Evolutionary conservation across 1,140 invertebrate species (phyloP).

Genomic region (Eurytemora carolleeae): DNA sequence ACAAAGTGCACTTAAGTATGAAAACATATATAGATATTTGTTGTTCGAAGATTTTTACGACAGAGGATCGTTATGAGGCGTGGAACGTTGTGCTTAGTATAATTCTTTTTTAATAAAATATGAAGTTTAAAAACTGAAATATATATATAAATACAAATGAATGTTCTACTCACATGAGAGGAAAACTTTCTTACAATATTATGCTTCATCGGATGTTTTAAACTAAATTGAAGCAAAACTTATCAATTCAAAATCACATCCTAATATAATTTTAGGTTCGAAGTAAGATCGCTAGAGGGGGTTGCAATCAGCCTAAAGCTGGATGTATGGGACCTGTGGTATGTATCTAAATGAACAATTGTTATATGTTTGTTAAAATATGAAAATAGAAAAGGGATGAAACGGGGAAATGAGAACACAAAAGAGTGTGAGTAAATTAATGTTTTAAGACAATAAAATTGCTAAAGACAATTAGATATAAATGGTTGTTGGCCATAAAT

Average conservation of each 20-base stretch:
- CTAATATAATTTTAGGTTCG: slow-evolving; percentile 4
- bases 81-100: neutral
- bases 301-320: slow-evolving; percentile 12
- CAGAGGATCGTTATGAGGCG: too few species aligned
- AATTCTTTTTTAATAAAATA: neutral
- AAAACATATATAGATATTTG: too few species aligned
- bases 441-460: neutral
- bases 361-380: neutral
- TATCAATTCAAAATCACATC: neutral
- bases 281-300: slow-evolving; percentile 10
- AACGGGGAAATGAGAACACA: too few species aligned
- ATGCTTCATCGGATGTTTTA: too few species aligned
- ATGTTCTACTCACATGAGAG: neutral
- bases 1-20: too few species aligned
- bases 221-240: neutral
- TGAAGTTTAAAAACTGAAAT: neutral
- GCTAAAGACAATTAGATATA: neutral
- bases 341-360: slow-evolving; percentile 2
- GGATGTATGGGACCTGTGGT: slow-evolving; percentile 12
- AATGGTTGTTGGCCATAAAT: neutral
- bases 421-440: neutral
- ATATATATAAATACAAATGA: neutral
- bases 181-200: too few species aligned
- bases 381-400: too few species aligned
- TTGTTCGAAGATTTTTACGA: too few species aligned